phyloP scores from a whole-genome alignment of 2,888 invertebrate genomes.

The Tanypteryx hageni region DNA sequence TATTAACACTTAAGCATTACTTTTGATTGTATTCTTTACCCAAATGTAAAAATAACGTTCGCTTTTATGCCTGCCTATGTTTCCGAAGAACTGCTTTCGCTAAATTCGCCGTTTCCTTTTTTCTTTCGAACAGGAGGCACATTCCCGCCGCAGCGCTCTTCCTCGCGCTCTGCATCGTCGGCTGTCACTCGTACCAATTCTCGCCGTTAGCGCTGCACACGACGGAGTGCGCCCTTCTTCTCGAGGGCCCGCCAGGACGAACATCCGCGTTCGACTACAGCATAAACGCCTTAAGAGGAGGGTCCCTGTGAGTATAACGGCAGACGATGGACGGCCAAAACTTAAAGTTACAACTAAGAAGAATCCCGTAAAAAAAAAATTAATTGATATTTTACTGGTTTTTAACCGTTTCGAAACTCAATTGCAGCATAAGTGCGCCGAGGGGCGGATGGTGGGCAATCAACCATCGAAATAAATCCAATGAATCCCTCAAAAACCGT shows the following conservation, averaged over 20 bases:
- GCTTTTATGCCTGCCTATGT: not conserved
- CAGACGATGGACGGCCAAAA: too few relatives aligned
- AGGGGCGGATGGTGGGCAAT: too few relatives aligned
- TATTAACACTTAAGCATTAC: not conserved
- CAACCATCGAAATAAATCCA: too few relatives aligned
- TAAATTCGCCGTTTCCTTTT: not conserved
- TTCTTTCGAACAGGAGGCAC: not conserved
- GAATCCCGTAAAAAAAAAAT: too few relatives aligned
- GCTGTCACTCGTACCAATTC: constrained; percentile 32
- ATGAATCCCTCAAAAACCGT: too few relatives aligned
- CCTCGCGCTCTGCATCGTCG: constrained; percentile 28
- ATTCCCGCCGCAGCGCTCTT: not conserved
- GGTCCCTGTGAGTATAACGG: constrained; percentile 82
- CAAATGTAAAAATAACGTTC: too few relatives aligned
- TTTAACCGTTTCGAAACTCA: too few relatives aligned
- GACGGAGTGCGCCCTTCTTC: constrained; percentile 85
- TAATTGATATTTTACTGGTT: too few relatives aligned
- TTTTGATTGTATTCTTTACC: not conserved
- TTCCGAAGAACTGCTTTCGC: not conserved
- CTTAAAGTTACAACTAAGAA: too few relatives aligned
- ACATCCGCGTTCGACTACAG: constrained; percentile 91
- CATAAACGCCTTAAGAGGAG: constrained; percentile 88
- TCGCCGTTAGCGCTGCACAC: constrained; percentile 47
- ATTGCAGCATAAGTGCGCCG: too few relatives aligned
- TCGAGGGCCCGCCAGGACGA: constrained; percentile 84